Conservation (phyloP, 2,888 invertebrate genomes). For the Rhagonycha lutea region DNA sequence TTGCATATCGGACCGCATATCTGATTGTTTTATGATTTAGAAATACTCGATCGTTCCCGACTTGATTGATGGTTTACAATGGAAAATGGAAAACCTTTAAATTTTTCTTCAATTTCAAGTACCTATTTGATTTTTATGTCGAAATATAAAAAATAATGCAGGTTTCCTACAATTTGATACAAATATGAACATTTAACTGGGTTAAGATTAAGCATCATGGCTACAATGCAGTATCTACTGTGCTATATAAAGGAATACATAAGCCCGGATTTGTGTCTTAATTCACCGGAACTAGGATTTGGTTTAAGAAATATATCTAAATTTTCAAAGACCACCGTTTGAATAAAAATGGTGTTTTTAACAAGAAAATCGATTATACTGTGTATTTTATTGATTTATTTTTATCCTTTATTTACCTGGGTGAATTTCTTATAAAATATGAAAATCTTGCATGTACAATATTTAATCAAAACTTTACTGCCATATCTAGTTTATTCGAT, state of each 20-base stretch:
- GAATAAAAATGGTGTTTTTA: neutral
- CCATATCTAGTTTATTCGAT: conserved; percentile 14
- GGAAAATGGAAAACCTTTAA: neutral
- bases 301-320: conserved; percentile 5
- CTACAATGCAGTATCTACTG: neutral
- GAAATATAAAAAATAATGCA: neutral
- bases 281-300: conserved; percentile 18
- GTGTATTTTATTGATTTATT: neutral
- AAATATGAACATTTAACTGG: neutral
- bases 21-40: neutral
- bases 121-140: neutral
- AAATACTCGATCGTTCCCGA: neutral
- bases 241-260: neutral
- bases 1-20: neutral
- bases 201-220: neutral
- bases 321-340: neutral
- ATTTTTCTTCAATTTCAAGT: neutral
- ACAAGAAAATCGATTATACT: neutral
- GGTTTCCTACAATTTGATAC: neutral
- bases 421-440: neutral
- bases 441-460: neutral
- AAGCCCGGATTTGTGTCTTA: conserved; percentile 29
- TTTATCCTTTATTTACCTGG: neutral
- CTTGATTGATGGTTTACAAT: neutral
- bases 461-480: conserved; percentile 12